Percentiles rank a stretch among this genome's conserved stretches.
Evolutionary conservation across 2,113 vertebrate species (phyloP).

Genomic region (Mellivora capensis): DNA sequence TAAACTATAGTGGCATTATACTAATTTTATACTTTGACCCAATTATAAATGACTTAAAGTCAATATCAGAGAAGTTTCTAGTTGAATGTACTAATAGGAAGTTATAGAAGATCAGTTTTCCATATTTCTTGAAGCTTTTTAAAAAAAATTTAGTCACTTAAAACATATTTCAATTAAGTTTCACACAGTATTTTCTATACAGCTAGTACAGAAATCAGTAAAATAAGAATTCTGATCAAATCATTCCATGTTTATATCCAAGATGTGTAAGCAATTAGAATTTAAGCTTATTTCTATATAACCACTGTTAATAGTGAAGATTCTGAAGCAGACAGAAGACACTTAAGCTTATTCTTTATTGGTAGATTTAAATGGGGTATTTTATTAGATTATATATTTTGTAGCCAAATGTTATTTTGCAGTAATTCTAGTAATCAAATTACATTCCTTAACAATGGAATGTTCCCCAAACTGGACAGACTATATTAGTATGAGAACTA

Average conservation of each 20-base stretch:
- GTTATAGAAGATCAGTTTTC: neutral
- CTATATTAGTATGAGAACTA: neutral
- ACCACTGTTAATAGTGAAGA: neutral
- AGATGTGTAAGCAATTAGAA: neutral
- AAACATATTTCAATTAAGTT: constrained; percentile 32
- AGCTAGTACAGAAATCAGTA: neutral
- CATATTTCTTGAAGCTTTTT: neutral
- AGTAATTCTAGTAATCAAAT: neutral
- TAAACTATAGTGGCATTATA: neutral
- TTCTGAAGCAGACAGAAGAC: neutral
- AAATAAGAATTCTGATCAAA: neutral
- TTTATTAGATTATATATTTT: constrained; percentile 1
- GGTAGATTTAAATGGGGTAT: neutral
- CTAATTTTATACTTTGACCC: neutral
- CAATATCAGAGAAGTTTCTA: constrained; percentile 54
- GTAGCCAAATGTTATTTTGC: constrained; percentile 1
- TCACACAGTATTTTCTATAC: constrained; percentile 50
- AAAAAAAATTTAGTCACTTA: constrained; percentile 40
- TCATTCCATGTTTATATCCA: neutral
- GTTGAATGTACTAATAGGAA: constrained; percentile 34
- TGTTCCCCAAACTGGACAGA: neutral
- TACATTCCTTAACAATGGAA: neutral
- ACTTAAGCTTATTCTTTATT: neutral
- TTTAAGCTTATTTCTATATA: neutral
- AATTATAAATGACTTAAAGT: constrained; percentile 10